Percentiles rank a stretch among this genome's conserved stretches.
Conservation (phyloP, 2,113 vertebrate species). For the Hypomesus transpacificus region DNA sequence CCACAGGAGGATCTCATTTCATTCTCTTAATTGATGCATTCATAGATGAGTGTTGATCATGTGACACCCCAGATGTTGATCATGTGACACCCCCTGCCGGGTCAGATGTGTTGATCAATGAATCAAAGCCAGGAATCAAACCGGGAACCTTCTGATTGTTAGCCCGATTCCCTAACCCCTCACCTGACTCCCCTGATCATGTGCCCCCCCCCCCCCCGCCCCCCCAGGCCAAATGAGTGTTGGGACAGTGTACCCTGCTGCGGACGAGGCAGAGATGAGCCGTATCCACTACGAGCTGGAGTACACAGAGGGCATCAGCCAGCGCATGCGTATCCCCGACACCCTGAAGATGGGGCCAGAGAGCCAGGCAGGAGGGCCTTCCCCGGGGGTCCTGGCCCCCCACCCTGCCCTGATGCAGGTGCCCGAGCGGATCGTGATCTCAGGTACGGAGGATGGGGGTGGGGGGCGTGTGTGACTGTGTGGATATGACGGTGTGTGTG, state of each 20-base stretch:
- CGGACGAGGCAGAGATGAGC: constrained; percentile 89
- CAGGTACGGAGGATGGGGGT: constrained; percentile 70
- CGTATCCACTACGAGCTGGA: constrained; percentile 93
- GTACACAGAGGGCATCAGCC: constrained; percentile 93
- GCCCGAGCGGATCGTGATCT: constrained; percentile 90
- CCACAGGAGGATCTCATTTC: too few relatives aligned
- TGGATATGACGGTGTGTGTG: too few relatives aligned
- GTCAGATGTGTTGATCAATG: too few relatives aligned
- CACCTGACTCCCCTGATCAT: too few relatives aligned
- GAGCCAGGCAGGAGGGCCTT: constrained; percentile 50
- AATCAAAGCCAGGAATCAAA: too few relatives aligned
- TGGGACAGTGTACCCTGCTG: constrained; percentile 73
- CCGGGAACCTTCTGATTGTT: too few relatives aligned
- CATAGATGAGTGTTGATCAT: too few relatives aligned
- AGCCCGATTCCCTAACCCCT: too few relatives aligned
- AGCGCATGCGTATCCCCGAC: constrained; percentile 93
- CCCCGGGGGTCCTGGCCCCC: constrained; percentile 68
- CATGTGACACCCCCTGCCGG: too few relatives aligned
- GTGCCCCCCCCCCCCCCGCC: not conserved
- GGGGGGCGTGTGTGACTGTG: too few relatives aligned
- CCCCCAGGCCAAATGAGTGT: constrained; percentile 72
- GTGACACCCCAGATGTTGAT: too few relatives aligned
- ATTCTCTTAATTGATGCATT: too few relatives aligned
- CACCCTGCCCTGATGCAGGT: constrained; percentile 90
- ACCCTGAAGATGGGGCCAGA: constrained; percentile 87